A percentile compares a stretch with the other conserved stretches of the same genome.
Evolutionary conservation across 2,113 vertebrate species (phyloP).

Genomic region (Sinocyclocheilus maitianheensis): DNA sequence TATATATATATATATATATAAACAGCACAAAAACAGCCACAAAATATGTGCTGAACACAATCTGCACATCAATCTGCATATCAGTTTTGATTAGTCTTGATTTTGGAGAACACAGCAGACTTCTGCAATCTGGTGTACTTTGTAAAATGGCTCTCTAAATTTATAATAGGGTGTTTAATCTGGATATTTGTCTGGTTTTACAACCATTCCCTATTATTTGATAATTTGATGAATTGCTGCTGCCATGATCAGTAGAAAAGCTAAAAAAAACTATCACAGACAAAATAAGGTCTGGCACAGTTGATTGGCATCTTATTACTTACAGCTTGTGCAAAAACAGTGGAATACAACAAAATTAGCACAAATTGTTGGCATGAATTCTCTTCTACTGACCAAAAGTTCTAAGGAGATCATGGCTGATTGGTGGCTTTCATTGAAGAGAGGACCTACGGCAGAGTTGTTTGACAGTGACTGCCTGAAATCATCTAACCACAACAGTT

Average conservation of each 20-base stretch:
- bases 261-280: not conserved
- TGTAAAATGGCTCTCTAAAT: not conserved
- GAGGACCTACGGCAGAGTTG: conserved; percentile 28
- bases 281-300: not conserved
- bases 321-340: conserved; percentile 23
- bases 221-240: not conserved
- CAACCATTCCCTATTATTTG: not conserved
- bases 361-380: conserved; percentile 51
- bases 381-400: conserved; percentile 45
- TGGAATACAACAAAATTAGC: conserved; percentile 31
- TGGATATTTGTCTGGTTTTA: not conserved
- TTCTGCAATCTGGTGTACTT: not conserved
- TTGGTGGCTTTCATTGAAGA: conserved; percentile 35
- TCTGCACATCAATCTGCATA: not conserved
- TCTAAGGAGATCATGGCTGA: not conserved
- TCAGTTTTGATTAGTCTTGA: not conserved
- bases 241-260: not conserved
- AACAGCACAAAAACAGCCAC: not conserved
- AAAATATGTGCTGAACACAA: not conserved
- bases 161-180: not conserved
- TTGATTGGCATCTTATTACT: not conserved
- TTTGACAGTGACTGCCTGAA: conserved; percentile 46
- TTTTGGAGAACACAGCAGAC: not conserved
- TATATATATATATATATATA: too few relatives aligned
- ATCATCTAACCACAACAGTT: not conserved